Evolutionary conservation across 1,140 invertebrate genomes (phyloP), one percentile per base, ranked within the genome.

Genomic region (Eumeta japonica): DNA sequence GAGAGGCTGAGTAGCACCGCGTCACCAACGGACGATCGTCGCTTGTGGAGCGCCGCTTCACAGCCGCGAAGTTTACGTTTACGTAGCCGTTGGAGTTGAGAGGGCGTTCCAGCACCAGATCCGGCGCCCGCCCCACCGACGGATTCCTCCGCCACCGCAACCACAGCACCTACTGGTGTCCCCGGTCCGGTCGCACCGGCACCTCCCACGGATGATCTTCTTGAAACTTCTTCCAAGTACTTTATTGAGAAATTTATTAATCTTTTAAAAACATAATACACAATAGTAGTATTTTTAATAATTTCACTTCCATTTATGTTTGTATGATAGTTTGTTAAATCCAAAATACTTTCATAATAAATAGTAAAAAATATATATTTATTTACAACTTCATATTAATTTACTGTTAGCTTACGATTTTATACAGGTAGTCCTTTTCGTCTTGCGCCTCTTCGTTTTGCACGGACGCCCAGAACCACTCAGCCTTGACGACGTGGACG

Each of bases 401-500:
- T 32, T 39, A 35, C 32, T 38, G 10, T 39, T 38, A 24, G 76
- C 80, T 83, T 77, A 89, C 88, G 71, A 90, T 84, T 76, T 88
- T 86, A 53, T 90, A 90, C 11, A 89, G 76, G 74, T 94, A 95
- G 41, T 92, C 85, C 50, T 84, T 86, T 66, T 97, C 94, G 56
- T 90, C 85, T 28, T 91, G 89, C 62, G 92, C 91, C 46, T 87
- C 89, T 52, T 94, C 89, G 77, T 97, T 95, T 73, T 98, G 94
- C 35, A 98, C 90, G 27, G 92, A 93, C 0, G 85, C 88, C 94
- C 94, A 97, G 75, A 98, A 98, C 95, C 95, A 98, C 76, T 97
- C 90, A 12, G 87, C 88, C 68, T 90, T 92, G 20, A 94, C 86
- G 29, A 93, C 79, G 53, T 86, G 82, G 11, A 86, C 82, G 43